Percentiles rank a stretch among this genome's conserved stretches.
These are phyloP conservation scores for Notolabrus celidotus DNA, from an alignment of 2,797 vertebrate species.

Conservation along the genomic window DNA sequence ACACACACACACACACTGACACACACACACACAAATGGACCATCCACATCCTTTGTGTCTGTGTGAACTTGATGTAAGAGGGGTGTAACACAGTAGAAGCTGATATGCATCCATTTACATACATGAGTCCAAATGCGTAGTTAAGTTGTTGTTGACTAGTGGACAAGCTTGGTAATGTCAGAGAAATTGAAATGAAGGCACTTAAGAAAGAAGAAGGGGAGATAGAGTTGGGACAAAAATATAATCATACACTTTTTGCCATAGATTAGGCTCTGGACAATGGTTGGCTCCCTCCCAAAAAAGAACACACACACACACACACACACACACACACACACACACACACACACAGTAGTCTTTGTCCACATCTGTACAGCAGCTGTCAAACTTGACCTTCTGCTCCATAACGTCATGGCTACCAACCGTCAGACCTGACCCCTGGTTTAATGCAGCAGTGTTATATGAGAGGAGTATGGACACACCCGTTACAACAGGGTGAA, in stretches of 20 bases:
- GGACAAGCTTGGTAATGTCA: conserved; percentile 19
- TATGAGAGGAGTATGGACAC: conserved; percentile 30
- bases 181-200: background rate
- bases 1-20: conserved; percentile 19
- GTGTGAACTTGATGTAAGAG: conserved; percentile 8
- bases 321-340: background rate
- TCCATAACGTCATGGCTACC: conserved; percentile 15
- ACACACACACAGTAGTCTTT: background rate
- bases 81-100: conserved; percentile 5
- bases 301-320: background rate
- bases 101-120: conserved; percentile 18
- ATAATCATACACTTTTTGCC: background rate
- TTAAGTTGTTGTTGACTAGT: background rate
- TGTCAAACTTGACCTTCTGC: conserved; percentile 19
- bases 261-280: conserved; percentile 33
- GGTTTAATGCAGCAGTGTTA: conserved; percentile 1
- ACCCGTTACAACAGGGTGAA: background rate
- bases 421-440: conserved; percentile 24
- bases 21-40: conserved; percentile 3
- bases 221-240: background rate
- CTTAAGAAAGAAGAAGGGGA: background rate
- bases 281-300: conserved; percentile 29
- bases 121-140: conserved; percentile 16
- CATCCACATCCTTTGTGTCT: conserved; percentile 29
- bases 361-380: conserved; percentile 32